Conservation (phyloP, 2,888 invertebrate genomes). For the Baccha elongata region DNA sequence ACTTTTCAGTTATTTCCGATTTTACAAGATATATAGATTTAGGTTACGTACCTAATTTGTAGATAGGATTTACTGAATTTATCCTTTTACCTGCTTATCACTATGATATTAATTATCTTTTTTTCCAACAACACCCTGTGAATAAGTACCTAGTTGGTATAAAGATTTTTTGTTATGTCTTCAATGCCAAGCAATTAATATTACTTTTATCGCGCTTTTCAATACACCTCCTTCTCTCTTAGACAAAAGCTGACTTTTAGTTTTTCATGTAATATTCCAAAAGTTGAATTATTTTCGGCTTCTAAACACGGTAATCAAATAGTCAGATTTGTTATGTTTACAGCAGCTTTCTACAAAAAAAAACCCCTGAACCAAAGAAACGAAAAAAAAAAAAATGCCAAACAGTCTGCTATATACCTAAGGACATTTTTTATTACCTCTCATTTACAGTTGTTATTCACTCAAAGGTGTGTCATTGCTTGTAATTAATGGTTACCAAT, state of each 20-base stretch:
- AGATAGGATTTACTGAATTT: too few species aligned
- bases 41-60: too few species aligned
- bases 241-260: neutral
- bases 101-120: too few species aligned
- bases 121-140: too few species aligned
- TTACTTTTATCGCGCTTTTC: constrained; percentile 65
- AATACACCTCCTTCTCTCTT: constrained; percentile 31
- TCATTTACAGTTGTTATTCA: constrained; percentile 74
- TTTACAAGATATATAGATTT: too few species aligned
- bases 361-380: constrained; percentile 22
- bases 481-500: constrained; percentile 74
- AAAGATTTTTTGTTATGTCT: too few species aligned
- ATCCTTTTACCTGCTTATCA: too few species aligned
- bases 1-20: too few species aligned
- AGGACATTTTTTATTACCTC: constrained; percentile 72
- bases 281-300: constrained; percentile 39
- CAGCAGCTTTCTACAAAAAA: constrained; percentile 31
- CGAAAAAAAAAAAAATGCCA: neutral
- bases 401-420: constrained; percentile 37
- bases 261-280: neutral
- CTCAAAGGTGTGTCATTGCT: constrained; percentile 74
- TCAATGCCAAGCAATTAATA: constrained; percentile 45
- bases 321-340: constrained; percentile 60
- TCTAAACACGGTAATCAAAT: constrained; percentile 64
- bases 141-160: too few species aligned